These are phyloP conservation scores for Leucania comma DNA, from an alignment of 2,888 invertebrate species.

Conservation along the genomic window DNA sequence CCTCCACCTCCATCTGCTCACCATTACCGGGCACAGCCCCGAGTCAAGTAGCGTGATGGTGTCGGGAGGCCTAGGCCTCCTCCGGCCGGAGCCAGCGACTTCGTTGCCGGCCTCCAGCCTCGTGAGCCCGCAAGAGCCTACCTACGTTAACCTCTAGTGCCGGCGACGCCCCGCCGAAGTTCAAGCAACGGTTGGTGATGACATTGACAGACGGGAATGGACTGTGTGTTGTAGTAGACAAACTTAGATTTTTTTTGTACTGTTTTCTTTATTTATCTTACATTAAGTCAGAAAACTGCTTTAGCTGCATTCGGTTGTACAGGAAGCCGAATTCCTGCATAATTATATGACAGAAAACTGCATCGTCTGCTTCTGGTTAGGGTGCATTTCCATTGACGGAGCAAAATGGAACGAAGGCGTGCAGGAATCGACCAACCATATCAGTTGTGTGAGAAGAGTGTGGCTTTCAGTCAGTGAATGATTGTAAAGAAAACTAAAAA, in stretches of 20 bases:
- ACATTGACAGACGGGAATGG: slow-evolving; percentile 59
- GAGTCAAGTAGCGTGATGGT: slow-evolving; percentile 91
- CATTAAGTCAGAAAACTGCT: neutral
- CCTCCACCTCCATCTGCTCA: slow-evolving; percentile 9
- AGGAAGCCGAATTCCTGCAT: too few species aligned
- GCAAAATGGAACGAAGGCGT: neutral
- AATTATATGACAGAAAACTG: too few species aligned
- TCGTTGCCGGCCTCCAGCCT: slow-evolving; percentile 85
- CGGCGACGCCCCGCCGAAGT: slow-evolving; percentile 86
- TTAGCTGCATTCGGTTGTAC: neutral
- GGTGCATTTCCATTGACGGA: neutral
- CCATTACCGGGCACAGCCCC: slow-evolving; percentile 77
- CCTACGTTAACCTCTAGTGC: slow-evolving; percentile 98
- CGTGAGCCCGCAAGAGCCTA: slow-evolving; percentile 95
- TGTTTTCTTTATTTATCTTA: slow-evolving; percentile 24
- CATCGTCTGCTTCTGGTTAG: neutral
- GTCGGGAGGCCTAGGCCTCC: slow-evolving; percentile 86
- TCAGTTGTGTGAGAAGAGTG: neutral
- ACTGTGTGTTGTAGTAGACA: slow-evolving; percentile 61
- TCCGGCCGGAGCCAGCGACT: slow-evolving; percentile 90
- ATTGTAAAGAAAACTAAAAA: too few species aligned
- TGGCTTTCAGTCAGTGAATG: too few species aligned
- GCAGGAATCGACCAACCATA: neutral
- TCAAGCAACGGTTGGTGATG: slow-evolving; percentile 83
- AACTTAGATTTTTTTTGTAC: slow-evolving; percentile 31